Base-by-base conservation (phyloP, 2,113 vertebrate species). In the Stomatorhinus ivindoensis region DNA sequence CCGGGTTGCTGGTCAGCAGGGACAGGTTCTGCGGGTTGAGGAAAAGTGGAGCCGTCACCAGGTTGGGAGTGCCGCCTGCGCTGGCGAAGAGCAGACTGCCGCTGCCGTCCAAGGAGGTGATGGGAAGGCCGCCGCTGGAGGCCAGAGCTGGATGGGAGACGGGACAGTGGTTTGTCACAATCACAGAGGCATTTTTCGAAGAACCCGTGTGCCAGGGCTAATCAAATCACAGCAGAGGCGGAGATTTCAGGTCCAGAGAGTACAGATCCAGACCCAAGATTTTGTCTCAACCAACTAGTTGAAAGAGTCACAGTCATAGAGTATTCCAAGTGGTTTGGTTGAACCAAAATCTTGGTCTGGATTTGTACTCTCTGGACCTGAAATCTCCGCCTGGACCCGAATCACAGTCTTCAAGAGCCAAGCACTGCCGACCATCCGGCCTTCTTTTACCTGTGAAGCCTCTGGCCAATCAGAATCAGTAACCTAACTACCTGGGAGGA, bases 11-110 rank as follows among this genome's bases (percentile, higher is more conserved):
- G 97, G 98, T 98, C 95, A 99, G 97, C 95, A 99, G 96, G 93
- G 98, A 99, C 94, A 99, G 97, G 96, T 98, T 99, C 96, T 99
- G 98, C 92, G 98, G 98, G 94, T 97, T 99, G 94, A 99, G 96
- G 95, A 99, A 99, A 92, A 99, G 96, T n/a, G 98, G 98, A 82
- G 97, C 97, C 90, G 98, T 98, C 95, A 99, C 96, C 91, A 99
- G 96, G 96, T 98, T 99, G 92, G 97, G 97, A 91, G 97, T 96
- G 93, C 95, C 95, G 90, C 97, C 97, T 1, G 95, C 97, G 82
- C 97, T 97, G 11, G 98, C 97, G 90, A 99, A 99, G 91, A 99
- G 96, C 93, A 99, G 95, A 95, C 99, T 99, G 88, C 98, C 94
- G 91, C 96, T 95, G 89, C 97, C 98, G 65, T 99, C 98, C 94